phyloP scores from a whole-genome alignment of 2,113 vertebrate genomes.

The Apteryx owenii region DNA sequence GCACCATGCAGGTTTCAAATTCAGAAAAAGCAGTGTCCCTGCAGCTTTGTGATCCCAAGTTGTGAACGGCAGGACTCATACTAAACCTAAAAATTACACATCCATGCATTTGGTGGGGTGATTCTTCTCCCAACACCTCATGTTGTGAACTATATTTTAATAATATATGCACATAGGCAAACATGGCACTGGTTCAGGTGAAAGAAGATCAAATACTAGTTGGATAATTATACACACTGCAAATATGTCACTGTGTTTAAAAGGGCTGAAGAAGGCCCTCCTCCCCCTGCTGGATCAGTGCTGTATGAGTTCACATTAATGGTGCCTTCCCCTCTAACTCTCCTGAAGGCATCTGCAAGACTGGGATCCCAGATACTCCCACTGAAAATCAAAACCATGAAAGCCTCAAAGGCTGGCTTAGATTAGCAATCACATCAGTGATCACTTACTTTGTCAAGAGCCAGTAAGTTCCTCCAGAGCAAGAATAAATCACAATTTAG shows the following conservation, averaged over 20 bases:
- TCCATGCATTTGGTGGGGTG: neutral
- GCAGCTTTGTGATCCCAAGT: neutral
- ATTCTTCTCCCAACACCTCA: neutral
- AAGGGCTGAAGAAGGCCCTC: neutral
- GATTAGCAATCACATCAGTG: neutral
- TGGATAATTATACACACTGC: neutral
- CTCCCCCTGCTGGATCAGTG: neutral
- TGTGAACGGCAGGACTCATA: neutral
- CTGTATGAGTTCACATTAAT: neutral
- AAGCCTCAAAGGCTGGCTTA: neutral
- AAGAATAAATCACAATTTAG: neutral
- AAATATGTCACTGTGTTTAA: neutral
- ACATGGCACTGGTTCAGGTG: neutral
- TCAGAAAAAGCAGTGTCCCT: neutral
- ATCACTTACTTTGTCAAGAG: neutral
- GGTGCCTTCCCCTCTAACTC: neutral
- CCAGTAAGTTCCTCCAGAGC: neutral
- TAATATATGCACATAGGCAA: neutral
- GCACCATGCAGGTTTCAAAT: neutral
- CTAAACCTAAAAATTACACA: neutral
- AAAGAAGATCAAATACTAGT: neutral
- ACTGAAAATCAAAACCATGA: neutral
- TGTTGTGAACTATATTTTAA: neutral
- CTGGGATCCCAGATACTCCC: neutral
- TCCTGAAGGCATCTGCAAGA: neutral